A percentile compares a stretch with the other conserved stretches of the same genome.
Evolutionary conservation across 2,113 vertebrate genomes (phyloP).

Genomic region (Synchiropus splendidus): DNA sequence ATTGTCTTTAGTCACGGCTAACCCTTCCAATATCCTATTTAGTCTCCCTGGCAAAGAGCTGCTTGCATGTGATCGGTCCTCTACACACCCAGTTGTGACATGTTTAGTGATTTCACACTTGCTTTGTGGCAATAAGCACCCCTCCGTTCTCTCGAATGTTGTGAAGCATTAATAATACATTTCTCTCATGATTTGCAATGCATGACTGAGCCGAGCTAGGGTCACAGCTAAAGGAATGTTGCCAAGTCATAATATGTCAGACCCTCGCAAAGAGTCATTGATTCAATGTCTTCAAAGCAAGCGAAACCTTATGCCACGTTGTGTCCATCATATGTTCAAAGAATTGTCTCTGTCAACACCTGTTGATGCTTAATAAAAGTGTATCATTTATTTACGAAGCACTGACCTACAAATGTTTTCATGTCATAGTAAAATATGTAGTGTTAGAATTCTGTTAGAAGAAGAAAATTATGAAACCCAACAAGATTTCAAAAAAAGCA

Average conservation of each 20-base stretch:
- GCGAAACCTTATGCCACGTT: slow-evolving; percentile 1
- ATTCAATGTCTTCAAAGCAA: background rate
- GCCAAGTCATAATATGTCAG: slow-evolving; percentile 48
- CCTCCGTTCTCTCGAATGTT: slow-evolving; percentile 33
- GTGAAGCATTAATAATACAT: slow-evolving; percentile 58
- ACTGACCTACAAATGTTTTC: too few relatives aligned
- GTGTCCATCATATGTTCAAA: too few relatives aligned
- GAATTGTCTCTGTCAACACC: too few relatives aligned
- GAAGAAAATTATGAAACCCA: too few relatives aligned
- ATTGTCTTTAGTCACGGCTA: slow-evolving; percentile 36
- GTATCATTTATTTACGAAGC: too few relatives aligned
- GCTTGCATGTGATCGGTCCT: slow-evolving; percentile 27
- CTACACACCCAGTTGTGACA: slow-evolving; percentile 37
- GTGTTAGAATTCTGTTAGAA: too few relatives aligned
- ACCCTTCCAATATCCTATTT: slow-evolving; percentile 24
- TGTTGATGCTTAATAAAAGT: too few relatives aligned
- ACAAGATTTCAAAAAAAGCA: too few relatives aligned
- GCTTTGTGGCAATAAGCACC: slow-evolving; percentile 31
- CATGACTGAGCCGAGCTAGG: slow-evolving; percentile 62
- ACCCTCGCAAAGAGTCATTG: slow-evolving; percentile 8
- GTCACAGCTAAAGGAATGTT: slow-evolving; percentile 63
- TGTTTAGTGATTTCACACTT: slow-evolving; percentile 55
- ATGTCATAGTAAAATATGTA: too few relatives aligned
- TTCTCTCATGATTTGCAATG: slow-evolving; percentile 58
- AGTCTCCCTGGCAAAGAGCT: slow-evolving; percentile 11